A percentile compares a stretch with the other conserved stretches of the same genome.
phyloP scores from a whole-genome alignment of 2,113 vertebrate genomes.

The Phalacrocorax carbo region DNA sequence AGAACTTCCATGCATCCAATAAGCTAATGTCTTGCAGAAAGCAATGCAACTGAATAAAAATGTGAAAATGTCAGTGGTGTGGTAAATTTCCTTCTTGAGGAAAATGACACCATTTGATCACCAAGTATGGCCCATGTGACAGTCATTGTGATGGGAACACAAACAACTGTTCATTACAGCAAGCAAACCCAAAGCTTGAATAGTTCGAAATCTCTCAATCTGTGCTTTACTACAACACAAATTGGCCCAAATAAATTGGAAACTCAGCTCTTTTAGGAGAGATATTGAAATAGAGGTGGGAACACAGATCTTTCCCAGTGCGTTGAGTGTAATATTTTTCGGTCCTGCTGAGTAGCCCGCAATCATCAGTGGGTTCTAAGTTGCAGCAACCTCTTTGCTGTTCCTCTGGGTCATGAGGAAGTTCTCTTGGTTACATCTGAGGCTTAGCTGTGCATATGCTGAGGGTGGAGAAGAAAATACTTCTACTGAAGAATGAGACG shows the following conservation, averaged over 20 bases:
- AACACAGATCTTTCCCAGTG: background rate
- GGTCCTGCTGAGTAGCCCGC: background rate
- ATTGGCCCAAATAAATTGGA: background rate
- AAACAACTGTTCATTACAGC: background rate
- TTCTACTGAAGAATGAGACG: background rate
- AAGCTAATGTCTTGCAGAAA: background rate
- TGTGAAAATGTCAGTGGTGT: background rate
- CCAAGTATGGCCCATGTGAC: background rate
- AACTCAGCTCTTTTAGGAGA: background rate
- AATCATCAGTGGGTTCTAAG: background rate
- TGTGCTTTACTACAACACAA: background rate
- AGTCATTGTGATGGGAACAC: background rate
- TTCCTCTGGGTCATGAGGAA: background rate
- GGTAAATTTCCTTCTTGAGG: background rate
- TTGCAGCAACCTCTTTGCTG: background rate
- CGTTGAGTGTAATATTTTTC: background rate
- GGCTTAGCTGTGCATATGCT: background rate
- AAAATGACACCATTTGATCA: background rate
- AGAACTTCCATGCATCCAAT: background rate
- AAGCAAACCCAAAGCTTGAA: background rate
- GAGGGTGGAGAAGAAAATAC: background rate
- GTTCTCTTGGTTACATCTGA: background rate
- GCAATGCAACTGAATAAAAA: background rate
- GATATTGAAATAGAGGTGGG: background rate
- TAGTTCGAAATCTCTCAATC: background rate